These are phyloP conservation scores for Macquaria australasica DNA, from an alignment of 2,113 vertebrate genomes.

Conservation along the genomic window DNA sequence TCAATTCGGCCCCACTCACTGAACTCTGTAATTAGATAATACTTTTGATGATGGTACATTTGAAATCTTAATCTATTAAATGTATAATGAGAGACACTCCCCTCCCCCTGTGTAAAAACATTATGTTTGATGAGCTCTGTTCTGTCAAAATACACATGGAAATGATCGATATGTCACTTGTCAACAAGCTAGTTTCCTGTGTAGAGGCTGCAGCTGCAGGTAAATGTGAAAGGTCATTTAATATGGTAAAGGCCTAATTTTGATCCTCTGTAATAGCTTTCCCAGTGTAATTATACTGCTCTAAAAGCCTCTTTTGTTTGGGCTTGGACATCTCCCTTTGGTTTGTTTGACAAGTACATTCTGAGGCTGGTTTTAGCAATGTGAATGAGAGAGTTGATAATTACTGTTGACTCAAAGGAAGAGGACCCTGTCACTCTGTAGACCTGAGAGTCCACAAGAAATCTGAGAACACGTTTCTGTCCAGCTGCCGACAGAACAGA, in stretches of 20 bases:
- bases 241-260: slow-evolving; percentile 91
- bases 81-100: slow-evolving; percentile 88
- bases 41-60: slow-evolving; percentile 94
- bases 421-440: slow-evolving; percentile 51
- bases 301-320: slow-evolving; percentile 90
- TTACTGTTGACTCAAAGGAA: slow-evolving; percentile 87
- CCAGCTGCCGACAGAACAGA: neutral
- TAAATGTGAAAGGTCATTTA: slow-evolving; percentile 95
- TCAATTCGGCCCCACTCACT: slow-evolving; percentile 89
- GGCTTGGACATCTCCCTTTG: slow-evolving; percentile 82
- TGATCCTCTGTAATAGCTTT: slow-evolving; percentile 90
- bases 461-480: neutral
- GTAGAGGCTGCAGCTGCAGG: slow-evolving; percentile 82
- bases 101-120: slow-evolving; percentile 11
- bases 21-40: slow-evolving; percentile 98
- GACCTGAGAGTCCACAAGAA: neutral
- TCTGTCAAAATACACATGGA: slow-evolving; percentile 86
- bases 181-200: slow-evolving; percentile 10
- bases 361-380: slow-evolving; percentile 83
- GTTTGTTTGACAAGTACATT: slow-evolving; percentile 85
- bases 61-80: slow-evolving; percentile 98
- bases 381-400: slow-evolving; percentile 85
- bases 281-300: slow-evolving; percentile 89
- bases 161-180: slow-evolving; percentile 87
- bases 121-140: slow-evolving; percentile 77